These are phyloP conservation scores for Phaetusa simplex DNA, from an alignment of 2,113 vertebrate genomes.

Conservation along the genomic window DNA sequence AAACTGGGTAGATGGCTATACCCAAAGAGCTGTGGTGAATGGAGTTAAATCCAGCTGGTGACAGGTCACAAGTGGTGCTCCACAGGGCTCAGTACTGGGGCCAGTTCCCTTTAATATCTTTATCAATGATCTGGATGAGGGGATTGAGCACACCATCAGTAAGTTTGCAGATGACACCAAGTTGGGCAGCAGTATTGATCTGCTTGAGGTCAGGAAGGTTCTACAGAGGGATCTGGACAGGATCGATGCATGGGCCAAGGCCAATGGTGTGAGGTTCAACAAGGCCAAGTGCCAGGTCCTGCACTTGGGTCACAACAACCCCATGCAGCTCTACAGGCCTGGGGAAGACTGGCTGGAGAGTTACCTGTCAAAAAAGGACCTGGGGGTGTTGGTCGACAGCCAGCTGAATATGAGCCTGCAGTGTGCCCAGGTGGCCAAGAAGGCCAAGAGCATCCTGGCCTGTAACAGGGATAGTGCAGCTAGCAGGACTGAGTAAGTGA, in stretches of 20 bases:
- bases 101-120: not conserved
- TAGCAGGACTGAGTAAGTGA: not conserved
- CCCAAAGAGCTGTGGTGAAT: not conserved
- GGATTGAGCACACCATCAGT: not conserved
- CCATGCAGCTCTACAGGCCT: accelerated
- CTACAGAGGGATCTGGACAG: not conserved
- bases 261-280: not conserved
- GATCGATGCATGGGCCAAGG: not conserved
- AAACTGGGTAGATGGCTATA: accelerated
- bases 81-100: not conserved
- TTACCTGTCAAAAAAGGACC: not conserved
- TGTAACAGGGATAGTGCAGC: not conserved
- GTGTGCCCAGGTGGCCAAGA: not conserved
- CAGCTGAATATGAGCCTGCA: not conserved
- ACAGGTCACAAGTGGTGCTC: not conserved
- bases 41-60: not conserved
- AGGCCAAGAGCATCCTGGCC: not conserved
- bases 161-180: not conserved
- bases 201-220: no score
- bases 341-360: not conserved
- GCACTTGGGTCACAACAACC: not conserved
- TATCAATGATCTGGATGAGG: not conserved
- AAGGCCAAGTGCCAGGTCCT: not conserved
- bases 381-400: not conserved
- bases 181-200: not conserved